A percentile compares a stretch with the other conserved stretches of the same genome.
Conservation (phyloP, 1,140 invertebrate species). For the Drosophila guanche region DNA sequence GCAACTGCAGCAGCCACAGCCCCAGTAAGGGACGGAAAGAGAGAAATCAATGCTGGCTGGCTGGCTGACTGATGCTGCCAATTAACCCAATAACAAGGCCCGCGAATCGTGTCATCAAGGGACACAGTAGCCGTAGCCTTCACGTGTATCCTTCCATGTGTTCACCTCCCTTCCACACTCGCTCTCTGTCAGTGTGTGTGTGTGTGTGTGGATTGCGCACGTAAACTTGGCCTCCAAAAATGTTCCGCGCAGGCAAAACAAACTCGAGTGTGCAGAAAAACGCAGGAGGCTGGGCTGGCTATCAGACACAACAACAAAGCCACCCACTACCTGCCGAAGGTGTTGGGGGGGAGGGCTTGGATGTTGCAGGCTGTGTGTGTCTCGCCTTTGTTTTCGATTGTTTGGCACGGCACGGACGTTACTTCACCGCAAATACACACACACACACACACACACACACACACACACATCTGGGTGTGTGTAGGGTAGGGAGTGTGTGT, state of each 20-base stretch:
- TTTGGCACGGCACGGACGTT: too few species aligned
- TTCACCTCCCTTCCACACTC: too few species aligned
- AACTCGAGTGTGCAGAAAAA: conserved; percentile 15
- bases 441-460: too few species aligned
- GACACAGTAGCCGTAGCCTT: background rate
- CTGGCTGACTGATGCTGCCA: conserved; percentile 4
- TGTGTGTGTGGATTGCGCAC: conserved; percentile 50
- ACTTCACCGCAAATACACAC: too few species aligned
- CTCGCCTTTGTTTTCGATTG: conserved; percentile 28
- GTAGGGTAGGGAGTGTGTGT: too few species aligned
- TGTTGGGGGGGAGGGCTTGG: background rate
- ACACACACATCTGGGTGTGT: too few species aligned
- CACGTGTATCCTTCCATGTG: conserved; percentile 10
- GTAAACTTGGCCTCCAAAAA: conserved; percentile 75
- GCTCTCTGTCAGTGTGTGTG: conserved; percentile 2
- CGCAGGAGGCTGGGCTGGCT: conserved; percentile 22
- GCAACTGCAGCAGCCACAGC: conserved; percentile 16
- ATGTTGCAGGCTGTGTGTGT: conserved; percentile 1
- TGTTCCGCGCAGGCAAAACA: conserved; percentile 40
- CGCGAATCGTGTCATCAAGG: conserved; percentile 13
- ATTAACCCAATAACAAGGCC: conserved; percentile 52
- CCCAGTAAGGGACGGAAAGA: conserved; percentile 19
- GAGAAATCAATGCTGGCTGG: conserved; percentile 47
- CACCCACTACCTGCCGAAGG: background rate
- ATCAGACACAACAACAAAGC: conserved; percentile 25